Base-by-base conservation (phyloP, 30 jellyfish, hydroid and myxozoan species). In the Aurelia sp. region DNA sequence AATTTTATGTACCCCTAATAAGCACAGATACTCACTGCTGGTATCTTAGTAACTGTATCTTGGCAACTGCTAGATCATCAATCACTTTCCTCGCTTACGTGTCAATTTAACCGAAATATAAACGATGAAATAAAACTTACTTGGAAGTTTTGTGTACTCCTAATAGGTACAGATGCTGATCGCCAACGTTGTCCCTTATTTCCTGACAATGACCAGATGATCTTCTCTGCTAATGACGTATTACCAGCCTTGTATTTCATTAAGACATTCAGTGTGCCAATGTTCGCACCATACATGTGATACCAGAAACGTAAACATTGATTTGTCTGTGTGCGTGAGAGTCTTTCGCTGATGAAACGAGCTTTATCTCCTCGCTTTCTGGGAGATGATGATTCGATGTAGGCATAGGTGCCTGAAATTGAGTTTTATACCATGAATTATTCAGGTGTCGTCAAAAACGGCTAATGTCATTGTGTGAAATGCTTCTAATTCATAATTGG, bases 171-270 rank as follows among this genome's bases (percentile, higher is more conserved):
- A 33, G 98, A 48, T 13, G 87, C 98, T 8, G 67, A 51, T 64
- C 84, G 30, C 98, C 98, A 93, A 13, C 13, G 24, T 53, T 79
- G 90, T 35, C 96, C 93, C 74, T 82, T 80, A 70, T 93, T 93
- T 68, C 98, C 98, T 4, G 98, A 87, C 82, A 93, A 83, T 13
- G 98, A 87, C 98, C 98, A 93, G 40, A 93, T 78, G 57, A 81
- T 38, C 60, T 80, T 87, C 90, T 93, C 98, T 1, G 90, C 83
- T 5, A 88, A 33, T 17, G 94, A 52, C 17, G 92, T 91, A 19
- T 77, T 73, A 51, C 97, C 98, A 13, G 97, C 91, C 58, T 84
- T 88, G 67, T 84, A 70, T n/a, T 84, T 84, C 83, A 88, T 88
- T 79, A 86, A 57, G 15, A 93, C 92, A 72, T 93, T 93, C 80